Conservation (phyloP, 1,140 invertebrate genomes). For the Drosophila tristis region DNA sequence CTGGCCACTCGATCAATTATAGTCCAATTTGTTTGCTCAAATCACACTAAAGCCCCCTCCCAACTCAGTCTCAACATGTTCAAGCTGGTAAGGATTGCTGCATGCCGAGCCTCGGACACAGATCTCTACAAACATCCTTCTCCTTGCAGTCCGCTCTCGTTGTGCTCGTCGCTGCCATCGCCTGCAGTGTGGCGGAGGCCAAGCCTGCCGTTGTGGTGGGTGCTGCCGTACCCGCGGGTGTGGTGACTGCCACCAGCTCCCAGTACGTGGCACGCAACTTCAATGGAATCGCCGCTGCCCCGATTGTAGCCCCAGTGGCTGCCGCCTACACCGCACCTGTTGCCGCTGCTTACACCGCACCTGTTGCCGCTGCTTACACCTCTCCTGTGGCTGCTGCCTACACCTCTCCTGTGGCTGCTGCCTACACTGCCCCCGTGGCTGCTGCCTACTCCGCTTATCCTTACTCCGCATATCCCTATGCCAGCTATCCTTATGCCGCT, state of each 20-base stretch:
- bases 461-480: conserved; percentile 39
- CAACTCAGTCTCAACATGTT: conserved; percentile 68
- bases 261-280: conserved; percentile 85
- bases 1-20: conserved; percentile 16
- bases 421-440: conserved; percentile 40
- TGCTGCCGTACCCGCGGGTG: conserved; percentile 62
- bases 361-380: conserved; percentile 58
- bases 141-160: conserved; percentile 64
- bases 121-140: too few relatives aligned
- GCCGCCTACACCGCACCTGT: conserved; percentile 48
- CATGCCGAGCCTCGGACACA: neutral
- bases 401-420: conserved; percentile 30
- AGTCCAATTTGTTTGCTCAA: conserved; percentile 68
- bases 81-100: conserved; percentile 66
- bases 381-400: conserved; percentile 54
- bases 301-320: conserved; percentile 70
- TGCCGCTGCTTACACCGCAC: conserved; percentile 59
- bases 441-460: conserved; percentile 59
- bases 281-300: conserved; percentile 78
- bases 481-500: conserved; percentile 52
- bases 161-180: conserved; percentile 73
- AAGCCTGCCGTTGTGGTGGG: conserved; percentile 69
- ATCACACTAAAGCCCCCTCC: conserved; percentile 31
- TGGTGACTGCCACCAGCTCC: conserved; percentile 85
- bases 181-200: conserved; percentile 62